Base-by-base conservation (phyloP, 2,888 invertebrate species). In the Belgica antarctica region DNA sequence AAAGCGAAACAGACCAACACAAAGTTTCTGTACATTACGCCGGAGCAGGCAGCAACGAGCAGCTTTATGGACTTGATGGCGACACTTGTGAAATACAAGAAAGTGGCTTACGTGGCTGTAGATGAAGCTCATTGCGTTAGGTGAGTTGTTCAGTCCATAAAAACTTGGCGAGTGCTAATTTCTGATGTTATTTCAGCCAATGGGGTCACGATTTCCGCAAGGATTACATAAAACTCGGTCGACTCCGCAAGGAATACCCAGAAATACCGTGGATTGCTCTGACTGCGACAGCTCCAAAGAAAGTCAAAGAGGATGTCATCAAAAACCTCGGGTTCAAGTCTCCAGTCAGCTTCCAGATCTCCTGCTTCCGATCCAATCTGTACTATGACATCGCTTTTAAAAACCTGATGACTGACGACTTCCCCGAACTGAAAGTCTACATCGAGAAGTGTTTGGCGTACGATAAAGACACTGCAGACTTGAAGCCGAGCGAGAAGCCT, bases 151-250 rank as follows among this genome's bases (percentile, higher is more conserved):
- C 34, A 31, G 5, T 31, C 12, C 34, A 12, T 12, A 8, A 8
- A 31, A 31, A 31, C 34, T 8, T 8, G 12, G 5, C 12, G 7
- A 31, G 7, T 8, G 5, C 12, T 31, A 31, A 31, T 31, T 8
- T 31, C 12, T 31, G 12, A 8, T 31, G 5, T 5, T 5, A 8
- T 31, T 31, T 31, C 52, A 52, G 52, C 12, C 92, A 98, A 76
- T 99, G 98, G 99, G 99, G 99, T 0, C 98, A 98, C 81, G 97
- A 98, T 80, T 99, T 99, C 78, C 84, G 96, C 5, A 95, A 95
- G 0, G 94, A 95, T 79, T 99, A 97, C 78, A 83, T 97, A 22
- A 93, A 94, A 79, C 81, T 99, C 24, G 94, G 96, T 0, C 77
- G 80, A 8, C 80, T 93, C 52, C 82, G 89, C 70, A 76, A 78